Base-by-base conservation (phyloP, 2,888 invertebrate species). In the Omphaloscelis lunosa region DNA sequence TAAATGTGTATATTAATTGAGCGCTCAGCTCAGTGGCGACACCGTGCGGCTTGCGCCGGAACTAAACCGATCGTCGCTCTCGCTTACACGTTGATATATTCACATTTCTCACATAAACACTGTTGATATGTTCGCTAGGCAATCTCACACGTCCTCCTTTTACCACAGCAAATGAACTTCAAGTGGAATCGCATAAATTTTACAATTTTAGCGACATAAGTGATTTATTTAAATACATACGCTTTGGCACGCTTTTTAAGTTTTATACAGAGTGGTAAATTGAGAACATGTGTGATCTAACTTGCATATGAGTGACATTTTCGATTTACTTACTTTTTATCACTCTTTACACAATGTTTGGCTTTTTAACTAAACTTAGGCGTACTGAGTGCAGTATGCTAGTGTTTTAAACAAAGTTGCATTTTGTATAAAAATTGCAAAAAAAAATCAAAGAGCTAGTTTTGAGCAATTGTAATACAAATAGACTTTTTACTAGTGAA, bases 1-100 rank as follows among this genome's bases (percentile, higher is more conserved):
- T 98, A 98, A 98, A 85, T 94, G 95, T 94, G 93, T 93, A 89
- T 84, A 86, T 85, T 85, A 91, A 89, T 90, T 89, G 92, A 90
- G 92, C 89, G 88, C 88, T 78, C 84, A 80, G 92, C 92, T 90
- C 90, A 90, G 88, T 90, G 89, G 91, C 89, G 91, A 89, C 92
- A 89, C 88, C 91, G 87, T 89, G 90, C 91, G 91, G 90, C 90
- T 88, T 88, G 90, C 86, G 89, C 89, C 86, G 83, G 87, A 86
- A 89, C 89, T 85, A 85, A 86, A 86, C 89, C 85, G 88, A 86
- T 86, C 87, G 88, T 88, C 83, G 83, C 86, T 89, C 88, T 88
- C 89, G 88, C 89, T 89, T 88, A 83, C 89, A 88, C 88, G 88
- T 89, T 84, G 48, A 69, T 71, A 71, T 76, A 70, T 77, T 79